These are phyloP conservation scores for Caenorhabditis afra DNA, from an alignment of 2,888 invertebrate genomes.

Conservation along the genomic window DNA sequence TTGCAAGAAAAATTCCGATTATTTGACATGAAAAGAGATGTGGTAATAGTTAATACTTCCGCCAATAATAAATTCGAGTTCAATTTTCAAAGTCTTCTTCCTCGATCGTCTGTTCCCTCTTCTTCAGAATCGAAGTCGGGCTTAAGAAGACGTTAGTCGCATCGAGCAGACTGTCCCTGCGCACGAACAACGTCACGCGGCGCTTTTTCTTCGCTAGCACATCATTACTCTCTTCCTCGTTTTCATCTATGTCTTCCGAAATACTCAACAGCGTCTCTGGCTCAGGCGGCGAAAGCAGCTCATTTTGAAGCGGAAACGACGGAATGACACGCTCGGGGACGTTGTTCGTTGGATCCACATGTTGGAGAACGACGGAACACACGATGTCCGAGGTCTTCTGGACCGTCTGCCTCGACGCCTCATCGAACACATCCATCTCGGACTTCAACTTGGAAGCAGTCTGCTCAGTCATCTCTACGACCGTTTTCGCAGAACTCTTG, in stretches of 20 bases:
- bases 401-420: neutral
- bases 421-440: neutral
- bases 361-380: neutral
- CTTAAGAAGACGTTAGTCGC: constrained; percentile 46
- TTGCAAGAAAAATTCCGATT: too few relatives aligned
- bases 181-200: constrained; percentile 41
- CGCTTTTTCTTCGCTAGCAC: constrained; percentile 31
- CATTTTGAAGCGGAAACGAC: neutral
- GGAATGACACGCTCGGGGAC: constrained; percentile 22
- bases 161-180: constrained; percentile 47
- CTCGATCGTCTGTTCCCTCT: constrained; percentile 41
- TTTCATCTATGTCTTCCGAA: constrained; percentile 17
- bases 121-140: constrained; percentile 28
- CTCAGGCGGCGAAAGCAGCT: constrained; percentile 6
- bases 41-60: neutral
- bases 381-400: neutral
- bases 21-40: too few relatives aligned
- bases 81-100: constrained; percentile 30
- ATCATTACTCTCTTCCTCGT: neutral
- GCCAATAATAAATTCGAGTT: neutral
- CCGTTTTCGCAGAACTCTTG: too few relatives aligned
- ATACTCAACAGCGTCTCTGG: constrained; percentile 18
- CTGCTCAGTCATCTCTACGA: too few relatives aligned
- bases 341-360: constrained; percentile 23
- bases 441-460: neutral